These are phyloP conservation scores for Bombus sibiricus DNA, from an alignment of 1,140 invertebrate genomes.

Conservation along the genomic window DNA sequence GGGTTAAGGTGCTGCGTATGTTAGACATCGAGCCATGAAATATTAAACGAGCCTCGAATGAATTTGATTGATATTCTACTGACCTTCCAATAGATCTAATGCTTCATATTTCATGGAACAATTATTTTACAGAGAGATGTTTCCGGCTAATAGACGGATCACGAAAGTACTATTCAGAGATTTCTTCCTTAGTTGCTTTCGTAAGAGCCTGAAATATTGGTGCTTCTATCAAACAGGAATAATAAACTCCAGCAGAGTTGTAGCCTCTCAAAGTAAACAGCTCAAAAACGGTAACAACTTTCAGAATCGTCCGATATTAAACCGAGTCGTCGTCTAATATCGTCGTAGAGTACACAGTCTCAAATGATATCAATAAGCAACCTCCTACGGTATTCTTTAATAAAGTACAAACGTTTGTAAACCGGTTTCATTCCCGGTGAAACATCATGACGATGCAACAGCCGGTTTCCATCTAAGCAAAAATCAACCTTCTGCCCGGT, in stretches of 20 bases:
- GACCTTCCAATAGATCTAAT: too few species aligned
- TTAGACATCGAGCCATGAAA: too few species aligned
- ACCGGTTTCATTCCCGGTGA: not conserved
- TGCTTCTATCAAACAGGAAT: not conserved
- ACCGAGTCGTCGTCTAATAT: slow-evolving; percentile 11
- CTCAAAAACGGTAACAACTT: not conserved
- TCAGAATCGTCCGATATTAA: slow-evolving; percentile 13
- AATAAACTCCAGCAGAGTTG: not conserved
- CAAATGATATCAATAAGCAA: slow-evolving; percentile 29
- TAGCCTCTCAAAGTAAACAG: not conserved
- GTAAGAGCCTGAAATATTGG: not conserved
- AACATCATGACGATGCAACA: slow-evolving; percentile 6
- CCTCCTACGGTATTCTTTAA: not conserved
- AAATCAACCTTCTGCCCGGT: not conserved
- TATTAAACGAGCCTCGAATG: too few species aligned
- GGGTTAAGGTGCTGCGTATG: too few species aligned
- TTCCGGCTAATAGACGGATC: too few species aligned
- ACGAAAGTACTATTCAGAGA: too few species aligned
- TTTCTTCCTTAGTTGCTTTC: not conserved
- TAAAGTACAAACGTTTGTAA: slow-evolving; percentile 35
- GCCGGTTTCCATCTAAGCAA: not conserved
- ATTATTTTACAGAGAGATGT: too few species aligned
- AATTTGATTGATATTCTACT: too few species aligned
- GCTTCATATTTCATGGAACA: too few species aligned
- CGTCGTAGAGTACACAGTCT: not conserved